A percentile compares a stretch with the other conserved stretches of the same genome.
phyloP scores from a whole-genome alignment of 2,113 vertebrate species.

The Indri indri region DNA sequence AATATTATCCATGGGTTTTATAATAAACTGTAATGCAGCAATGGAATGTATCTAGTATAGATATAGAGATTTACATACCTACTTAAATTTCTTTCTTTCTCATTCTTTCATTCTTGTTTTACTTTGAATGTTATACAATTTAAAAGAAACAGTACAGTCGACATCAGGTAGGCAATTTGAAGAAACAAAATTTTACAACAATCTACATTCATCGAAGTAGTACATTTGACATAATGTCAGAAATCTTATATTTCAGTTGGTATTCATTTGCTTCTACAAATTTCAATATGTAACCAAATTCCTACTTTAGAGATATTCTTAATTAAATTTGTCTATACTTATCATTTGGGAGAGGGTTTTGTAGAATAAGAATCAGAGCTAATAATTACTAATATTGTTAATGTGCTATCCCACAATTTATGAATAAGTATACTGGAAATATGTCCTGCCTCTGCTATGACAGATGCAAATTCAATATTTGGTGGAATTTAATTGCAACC shows the following conservation, averaged over 20 bases:
- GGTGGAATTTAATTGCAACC: not conserved
- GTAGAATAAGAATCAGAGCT: not conserved
- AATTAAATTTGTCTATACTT: not conserved
- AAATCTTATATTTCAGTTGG: constrained; percentile 27
- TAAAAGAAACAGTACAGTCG: not conserved
- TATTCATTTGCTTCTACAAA: constrained; percentile 24
- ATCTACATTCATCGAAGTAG: constrained; percentile 10
- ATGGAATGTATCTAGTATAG: not conserved
- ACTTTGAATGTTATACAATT: not conserved
- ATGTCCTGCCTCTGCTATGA: not conserved
- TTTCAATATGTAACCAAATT: not conserved
- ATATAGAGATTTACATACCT: not conserved
- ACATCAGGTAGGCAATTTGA: constrained; percentile 27
- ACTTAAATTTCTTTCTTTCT: not conserved
- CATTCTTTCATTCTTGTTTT: constrained; percentile 29
- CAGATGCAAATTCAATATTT: not conserved
- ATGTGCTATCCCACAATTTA: not conserved
- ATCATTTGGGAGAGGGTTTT: not conserved
- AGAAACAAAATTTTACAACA: constrained; percentile 46
- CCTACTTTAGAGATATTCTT: not conserved
- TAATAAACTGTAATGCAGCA: not conserved
- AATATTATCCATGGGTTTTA: constrained; percentile 36
- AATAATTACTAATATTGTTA: not conserved
- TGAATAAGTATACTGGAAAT: not conserved
- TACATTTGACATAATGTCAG: constrained; percentile 33